Conservation (phyloP, 2,797 vertebrate genomes). For the Hydrolagus colliei region DNA sequence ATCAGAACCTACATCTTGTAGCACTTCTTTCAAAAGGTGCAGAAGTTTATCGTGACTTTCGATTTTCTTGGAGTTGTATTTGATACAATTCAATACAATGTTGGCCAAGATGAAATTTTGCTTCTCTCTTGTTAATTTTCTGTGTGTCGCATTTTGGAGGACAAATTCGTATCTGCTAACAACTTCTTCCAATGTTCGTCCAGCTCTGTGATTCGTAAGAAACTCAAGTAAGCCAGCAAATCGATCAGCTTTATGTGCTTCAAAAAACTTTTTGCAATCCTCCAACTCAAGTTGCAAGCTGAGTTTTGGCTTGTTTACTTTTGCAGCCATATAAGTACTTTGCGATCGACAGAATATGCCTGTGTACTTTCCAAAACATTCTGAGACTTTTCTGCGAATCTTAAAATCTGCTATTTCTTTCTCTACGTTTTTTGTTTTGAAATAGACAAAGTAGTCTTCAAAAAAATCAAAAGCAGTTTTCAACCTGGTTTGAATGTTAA, state of each 20-base stretch:
- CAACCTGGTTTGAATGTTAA: conserved; percentile 40
- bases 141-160: conserved; percentile 37
- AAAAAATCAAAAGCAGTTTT: conserved; percentile 59
- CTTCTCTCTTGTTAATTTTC: conserved; percentile 43
- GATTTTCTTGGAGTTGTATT: conserved; percentile 30
- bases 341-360: conserved; percentile 46
- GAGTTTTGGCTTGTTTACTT: conserved; percentile 38
- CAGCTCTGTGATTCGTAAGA: conserved; percentile 43
- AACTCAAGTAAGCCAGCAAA: conserved; percentile 62
- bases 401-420: conserved; percentile 50
- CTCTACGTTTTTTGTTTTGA: conserved; percentile 49
- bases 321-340: conserved; percentile 36
- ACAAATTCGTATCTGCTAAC: conserved; percentile 50
- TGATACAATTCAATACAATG: conserved; percentile 24
- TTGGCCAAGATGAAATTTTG: conserved; percentile 60
- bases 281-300: conserved; percentile 41
- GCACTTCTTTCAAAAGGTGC: conserved; percentile 43
- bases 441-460: conserved; percentile 52
- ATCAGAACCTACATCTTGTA: conserved; percentile 43
- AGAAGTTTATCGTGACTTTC: conserved; percentile 34
- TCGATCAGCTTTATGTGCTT: conserved; percentile 54
- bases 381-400: conserved; percentile 41
- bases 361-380: conserved; percentile 49
- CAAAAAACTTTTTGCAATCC: conserved; percentile 46
- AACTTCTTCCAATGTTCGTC: conserved; percentile 46